Evolutionary conservation across 2,113 vertebrate species (phyloP), one percentile per base, ranked within the genome.

Genomic region (Ciconia maguari): DNA sequence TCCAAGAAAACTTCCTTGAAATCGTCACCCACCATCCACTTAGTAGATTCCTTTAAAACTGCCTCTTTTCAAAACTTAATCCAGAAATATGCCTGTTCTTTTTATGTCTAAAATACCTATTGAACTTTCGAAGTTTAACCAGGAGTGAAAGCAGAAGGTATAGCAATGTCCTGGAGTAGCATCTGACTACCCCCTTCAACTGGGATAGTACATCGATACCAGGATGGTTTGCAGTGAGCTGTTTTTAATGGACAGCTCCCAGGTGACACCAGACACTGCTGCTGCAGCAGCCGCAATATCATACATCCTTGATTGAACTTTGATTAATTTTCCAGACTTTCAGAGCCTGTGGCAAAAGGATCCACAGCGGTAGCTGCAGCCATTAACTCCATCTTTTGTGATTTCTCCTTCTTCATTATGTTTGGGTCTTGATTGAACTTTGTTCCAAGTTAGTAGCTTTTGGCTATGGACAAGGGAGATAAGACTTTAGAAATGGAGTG

Each of bases 351-450:
- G 95, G 93, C 97, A 95, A 97, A 94, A 96, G 94, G 95, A 96
- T 92, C 87, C 85, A 29, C 75, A 92, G 89, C n/a, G 87, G 95
- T 81, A 95, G 94, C 95, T 25, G 64, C 89, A 97, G 94, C 96
- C 96, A 97, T 97, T 97, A 97, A 95, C 96, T 96, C 91, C 93
- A 95, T 90, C 95, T 97, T 97, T 83, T 88, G 94, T 94, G 89
- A 95, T 97, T 96, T 96, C 95, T 93, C 93, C 96, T 95, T 97
- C 95, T 97, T 97, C 95, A 97, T 97, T 96, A 97, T 95, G 93
- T 97, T 95, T 91, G 94, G 91, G 70, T 83, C 94, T 96, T 97
- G 95, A 97, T 93, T 97, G 97, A 97, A 95, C 95, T 97, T 97
- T 94, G 91, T 97, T 97, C 93, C 95, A 97, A 95, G 95, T 93